These are phyloP conservation scores for Catajapyx aquilonaris DNA, from an alignment of 1,140 invertebrate species.

Conservation along the genomic window DNA sequence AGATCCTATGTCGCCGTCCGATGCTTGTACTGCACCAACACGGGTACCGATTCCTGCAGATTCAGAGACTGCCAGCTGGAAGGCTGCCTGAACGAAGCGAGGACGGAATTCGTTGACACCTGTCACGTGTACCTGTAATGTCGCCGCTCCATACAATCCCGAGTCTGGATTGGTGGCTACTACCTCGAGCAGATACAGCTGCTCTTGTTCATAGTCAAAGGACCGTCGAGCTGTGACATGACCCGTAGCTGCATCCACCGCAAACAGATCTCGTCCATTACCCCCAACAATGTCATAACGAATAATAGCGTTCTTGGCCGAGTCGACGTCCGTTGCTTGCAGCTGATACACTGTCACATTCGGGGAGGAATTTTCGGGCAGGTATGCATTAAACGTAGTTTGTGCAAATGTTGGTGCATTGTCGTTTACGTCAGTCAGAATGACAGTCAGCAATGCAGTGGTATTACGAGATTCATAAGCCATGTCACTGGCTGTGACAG, in stretches of 20 bases:
- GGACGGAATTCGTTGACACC: constrained; percentile 87
- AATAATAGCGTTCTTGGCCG: constrained; percentile 71
- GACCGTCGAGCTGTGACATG: constrained; percentile 46
- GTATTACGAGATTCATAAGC: constrained; percentile 55
- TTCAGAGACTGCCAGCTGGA: constrained; percentile 85
- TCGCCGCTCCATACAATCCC: constrained; percentile 47
- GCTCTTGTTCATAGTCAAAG: constrained; percentile 79
- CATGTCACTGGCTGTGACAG: constrained; percentile 67
- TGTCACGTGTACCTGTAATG: constrained; percentile 52
- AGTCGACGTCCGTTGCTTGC: constrained; percentile 68
- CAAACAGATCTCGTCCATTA: constrained; percentile 50
- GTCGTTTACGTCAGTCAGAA: constrained; percentile 77
- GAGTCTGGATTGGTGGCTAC: constrained; percentile 74
- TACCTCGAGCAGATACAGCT: constrained; percentile 52
- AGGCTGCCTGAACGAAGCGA: constrained; percentile 72
- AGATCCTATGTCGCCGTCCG: constrained; percentile 74
- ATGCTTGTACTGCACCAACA: constrained; percentile 69
- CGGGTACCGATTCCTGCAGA: constrained; percentile 66
- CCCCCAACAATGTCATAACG: constrained; percentile 66
- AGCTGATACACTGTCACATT: constrained; percentile 54
- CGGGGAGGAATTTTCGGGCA: constrained; percentile 61
- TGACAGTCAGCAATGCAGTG: constrained; percentile 57
- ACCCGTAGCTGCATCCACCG: constrained; percentile 51
- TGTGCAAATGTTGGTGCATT: constrained; percentile 67
- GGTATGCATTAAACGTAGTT: constrained; percentile 46